Evolutionary conservation across 2,888 invertebrate species (phyloP).

Genomic region (Ophion obscuratus): DNA sequence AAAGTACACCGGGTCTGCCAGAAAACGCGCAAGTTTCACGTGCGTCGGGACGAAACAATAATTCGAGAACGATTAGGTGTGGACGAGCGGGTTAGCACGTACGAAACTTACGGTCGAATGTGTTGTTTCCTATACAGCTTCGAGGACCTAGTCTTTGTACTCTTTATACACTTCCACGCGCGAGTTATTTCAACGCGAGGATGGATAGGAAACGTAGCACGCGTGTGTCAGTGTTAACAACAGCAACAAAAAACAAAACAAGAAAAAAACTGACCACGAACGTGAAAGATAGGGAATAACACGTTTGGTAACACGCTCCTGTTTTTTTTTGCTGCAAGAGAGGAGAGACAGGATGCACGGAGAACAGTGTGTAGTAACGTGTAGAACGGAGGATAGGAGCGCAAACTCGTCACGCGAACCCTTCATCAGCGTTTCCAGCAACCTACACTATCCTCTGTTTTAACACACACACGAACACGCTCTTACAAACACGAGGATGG

Average conservation of each 20-base stretch:
- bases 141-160: neutral
- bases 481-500: conserved; percentile 49
- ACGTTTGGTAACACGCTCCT: conserved; percentile 38
- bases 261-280: conserved; percentile 14
- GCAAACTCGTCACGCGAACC: conserved; percentile 83
- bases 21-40: neutral
- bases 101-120: neutral
- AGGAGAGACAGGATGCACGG: conserved; percentile 84
- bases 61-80: conserved; percentile 67
- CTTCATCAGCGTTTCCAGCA: conserved; percentile 82
- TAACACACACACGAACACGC: conserved; percentile 56
- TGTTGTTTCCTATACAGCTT: neutral
- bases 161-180: conserved; percentile 74
- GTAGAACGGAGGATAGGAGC: conserved; percentile 72
- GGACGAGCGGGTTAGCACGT: neutral
- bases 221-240: conserved; percentile 25
- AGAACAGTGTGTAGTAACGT: conserved; percentile 79
- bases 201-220: conserved; percentile 84
- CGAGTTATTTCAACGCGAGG: conserved; percentile 70
- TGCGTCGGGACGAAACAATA: neutral
- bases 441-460: conserved; percentile 78
- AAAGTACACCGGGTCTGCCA: too few species aligned
- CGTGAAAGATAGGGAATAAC: conserved; percentile 36
- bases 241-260: neutral
- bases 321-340: conserved; percentile 29